These are phyloP conservation scores for Drosophila mojavensis DNA, from an alignment of 1,140 invertebrate genomes.

Conservation along the genomic window DNA sequence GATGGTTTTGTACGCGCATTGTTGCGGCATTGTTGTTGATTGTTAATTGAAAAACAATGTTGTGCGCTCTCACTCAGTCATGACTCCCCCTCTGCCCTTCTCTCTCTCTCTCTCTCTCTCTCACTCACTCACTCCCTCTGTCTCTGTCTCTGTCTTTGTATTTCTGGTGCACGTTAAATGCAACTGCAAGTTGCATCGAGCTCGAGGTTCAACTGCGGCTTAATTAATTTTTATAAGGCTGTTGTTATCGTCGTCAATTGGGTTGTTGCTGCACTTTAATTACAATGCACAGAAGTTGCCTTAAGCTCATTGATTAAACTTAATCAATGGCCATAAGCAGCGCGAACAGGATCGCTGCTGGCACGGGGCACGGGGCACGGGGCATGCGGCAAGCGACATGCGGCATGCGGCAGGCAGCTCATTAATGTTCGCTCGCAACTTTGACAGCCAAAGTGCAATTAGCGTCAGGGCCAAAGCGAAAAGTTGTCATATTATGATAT, in stretches of 20 bases:
- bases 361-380: conserved; percentile 17
- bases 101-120: background rate
- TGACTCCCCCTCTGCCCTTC: background rate
- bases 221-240: conserved; percentile 82
- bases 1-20: conserved; percentile 40
- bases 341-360: conserved; percentile 12
- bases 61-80: conserved; percentile 36
- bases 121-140: background rate
- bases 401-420: conserved; percentile 16
- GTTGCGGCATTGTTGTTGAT: conserved; percentile 76
- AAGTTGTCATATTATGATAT: conserved; percentile 79
- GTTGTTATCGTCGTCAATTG: conserved; percentile 51
- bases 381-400: conserved; percentile 10
- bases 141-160: background rate
- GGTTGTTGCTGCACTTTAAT: conserved; percentile 67
- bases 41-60: conserved; percentile 83
- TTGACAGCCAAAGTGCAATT: conserved; percentile 77
- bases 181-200: conserved; percentile 44
- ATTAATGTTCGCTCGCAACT: conserved; percentile 67
- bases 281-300: conserved; percentile 77
- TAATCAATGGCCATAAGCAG: conserved; percentile 79
- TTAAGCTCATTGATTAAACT: conserved; percentile 80
- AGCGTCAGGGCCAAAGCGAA: conserved; percentile 58
- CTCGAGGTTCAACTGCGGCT: conserved; percentile 55
- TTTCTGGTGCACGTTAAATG: conserved; percentile 62